Conservation (phyloP, 2,797 vertebrate genomes). For the Cephalopachus bancanus region DNA sequence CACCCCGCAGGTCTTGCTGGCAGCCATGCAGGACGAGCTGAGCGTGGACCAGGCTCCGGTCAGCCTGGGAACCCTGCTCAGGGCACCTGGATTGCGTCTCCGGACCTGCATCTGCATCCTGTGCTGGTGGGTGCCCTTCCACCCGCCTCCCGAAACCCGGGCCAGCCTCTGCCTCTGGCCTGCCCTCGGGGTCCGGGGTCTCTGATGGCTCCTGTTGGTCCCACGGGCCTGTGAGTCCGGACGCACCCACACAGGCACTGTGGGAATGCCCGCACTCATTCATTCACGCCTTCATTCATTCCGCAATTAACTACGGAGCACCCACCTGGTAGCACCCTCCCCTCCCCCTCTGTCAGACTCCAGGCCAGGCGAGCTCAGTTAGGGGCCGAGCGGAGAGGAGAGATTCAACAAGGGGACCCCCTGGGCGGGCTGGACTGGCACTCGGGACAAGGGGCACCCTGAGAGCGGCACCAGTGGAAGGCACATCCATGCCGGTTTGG, state of each 20-base stretch:
- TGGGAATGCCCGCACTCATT: too few species aligned
- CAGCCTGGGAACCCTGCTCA: slow-evolving; percentile 80
- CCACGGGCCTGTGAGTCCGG: not conserved
- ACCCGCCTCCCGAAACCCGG: too few species aligned
- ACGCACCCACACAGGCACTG: too few species aligned
- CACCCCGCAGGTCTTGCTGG: slow-evolving; percentile 87
- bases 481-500: not conserved
- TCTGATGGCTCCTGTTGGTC: not conserved
- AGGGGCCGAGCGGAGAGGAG: not conserved
- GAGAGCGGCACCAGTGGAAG: not conserved
- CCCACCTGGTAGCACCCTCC: too few species aligned
- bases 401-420: not conserved
- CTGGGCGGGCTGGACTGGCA: too few species aligned
- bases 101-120: slow-evolving; percentile 16
- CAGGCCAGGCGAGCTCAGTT: not conserved
- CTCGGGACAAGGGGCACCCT: not conserved
- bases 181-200: rapidly evolving
- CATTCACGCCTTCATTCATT: too few species aligned
- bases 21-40: slow-evolving; percentile 90
- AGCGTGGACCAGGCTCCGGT: slow-evolving; percentile 80
- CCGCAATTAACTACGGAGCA: too few species aligned
- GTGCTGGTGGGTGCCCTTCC: slow-evolving; percentile 58
- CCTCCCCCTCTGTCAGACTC: not conserved
- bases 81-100: slow-evolving; percentile 3
- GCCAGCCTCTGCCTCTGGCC: not conserved